Percentiles rank a stretch among this genome's conserved stretches.
phyloP scores from a whole-genome alignment of 2,888 invertebrate genomes.

The Busseola fusca region DNA sequence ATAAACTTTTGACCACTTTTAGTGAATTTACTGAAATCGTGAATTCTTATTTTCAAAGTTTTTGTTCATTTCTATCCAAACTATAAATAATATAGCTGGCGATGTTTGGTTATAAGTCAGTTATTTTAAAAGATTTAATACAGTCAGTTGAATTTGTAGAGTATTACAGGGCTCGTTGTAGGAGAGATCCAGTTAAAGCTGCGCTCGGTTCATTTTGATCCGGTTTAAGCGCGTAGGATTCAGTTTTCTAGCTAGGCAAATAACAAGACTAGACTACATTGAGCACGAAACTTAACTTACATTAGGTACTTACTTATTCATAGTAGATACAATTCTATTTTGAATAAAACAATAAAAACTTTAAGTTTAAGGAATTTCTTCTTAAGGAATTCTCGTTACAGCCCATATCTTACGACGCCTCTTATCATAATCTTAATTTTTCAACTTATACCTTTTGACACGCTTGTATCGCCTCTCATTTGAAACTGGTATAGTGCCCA shows the following conservation, averaged over 20 bases:
- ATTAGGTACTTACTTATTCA: constrained; percentile 50
- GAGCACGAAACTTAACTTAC: constrained; percentile 57
- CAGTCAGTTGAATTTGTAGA: constrained; percentile 67
- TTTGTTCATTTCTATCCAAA: no score
- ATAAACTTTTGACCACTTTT: no score
- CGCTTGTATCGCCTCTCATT: no score
- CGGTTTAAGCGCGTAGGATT: constrained; percentile 74
- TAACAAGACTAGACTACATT: constrained; percentile 67
- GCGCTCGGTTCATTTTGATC: constrained; percentile 71
- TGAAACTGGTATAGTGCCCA: no score
- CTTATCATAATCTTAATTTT: not conserved
- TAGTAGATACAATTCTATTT: constrained; percentile 18
- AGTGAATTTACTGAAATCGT: no score
- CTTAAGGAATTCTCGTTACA: not conserved
- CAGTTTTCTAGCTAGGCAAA: constrained; percentile 67
- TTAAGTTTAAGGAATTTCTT: not conserved
- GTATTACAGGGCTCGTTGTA: constrained; percentile 68
- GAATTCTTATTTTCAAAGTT: no score
- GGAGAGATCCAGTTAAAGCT: constrained; percentile 73
- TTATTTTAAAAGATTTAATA: constrained; percentile 64
- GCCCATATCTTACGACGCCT: not conserved
- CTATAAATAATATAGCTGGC: constrained; percentile 26
- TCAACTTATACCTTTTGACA: not conserved
- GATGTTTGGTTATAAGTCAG: constrained; percentile 49
- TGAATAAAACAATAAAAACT: constrained; percentile 1